These are phyloP conservation scores for Syrphus vitripennis DNA, from an alignment of 2,888 invertebrate genomes.

Conservation along the genomic window DNA sequence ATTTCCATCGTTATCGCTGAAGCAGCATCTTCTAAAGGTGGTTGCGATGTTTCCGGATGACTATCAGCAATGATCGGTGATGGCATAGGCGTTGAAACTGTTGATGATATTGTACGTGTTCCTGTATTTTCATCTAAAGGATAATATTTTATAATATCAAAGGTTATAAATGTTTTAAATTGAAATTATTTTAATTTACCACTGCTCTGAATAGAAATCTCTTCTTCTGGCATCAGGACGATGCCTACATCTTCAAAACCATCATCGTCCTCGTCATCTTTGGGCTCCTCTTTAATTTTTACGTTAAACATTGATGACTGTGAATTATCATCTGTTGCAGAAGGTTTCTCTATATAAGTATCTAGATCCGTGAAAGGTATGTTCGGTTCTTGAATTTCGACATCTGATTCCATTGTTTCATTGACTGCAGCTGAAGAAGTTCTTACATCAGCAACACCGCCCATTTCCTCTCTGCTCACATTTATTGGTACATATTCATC, in stretches of 20 bases:
- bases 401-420: conserved; percentile 78
- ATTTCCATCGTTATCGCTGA: conserved; percentile 72
- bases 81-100: conserved; percentile 75
- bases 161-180: background rate
- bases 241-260: conserved; percentile 81
- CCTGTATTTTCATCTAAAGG: conserved; percentile 77
- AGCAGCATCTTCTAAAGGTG: conserved; percentile 68
- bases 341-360: conserved; percentile 78
- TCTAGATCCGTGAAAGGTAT: conserved; percentile 81
- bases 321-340: conserved; percentile 73
- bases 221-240: conserved; percentile 78
- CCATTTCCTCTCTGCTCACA: conserved; percentile 74
- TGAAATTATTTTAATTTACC: conserved; percentile 74
- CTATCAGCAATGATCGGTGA: conserved; percentile 79
- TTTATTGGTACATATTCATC: conserved; percentile 80
- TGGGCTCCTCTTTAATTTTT: conserved; percentile 87
- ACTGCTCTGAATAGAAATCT: conserved; percentile 79
- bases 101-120: conserved; percentile 77
- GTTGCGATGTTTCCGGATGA: conserved; percentile 78
- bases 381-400: conserved; percentile 81
- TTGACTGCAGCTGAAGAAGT: conserved; percentile 21
- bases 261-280: conserved; percentile 83
- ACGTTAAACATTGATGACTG: conserved; percentile 80
- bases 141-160: background rate
- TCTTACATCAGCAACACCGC: conserved; percentile 67